These are phyloP conservation scores for Cremastobaeus sp. DNA, from an alignment of 2,888 invertebrate species.

Conservation along the genomic window DNA sequence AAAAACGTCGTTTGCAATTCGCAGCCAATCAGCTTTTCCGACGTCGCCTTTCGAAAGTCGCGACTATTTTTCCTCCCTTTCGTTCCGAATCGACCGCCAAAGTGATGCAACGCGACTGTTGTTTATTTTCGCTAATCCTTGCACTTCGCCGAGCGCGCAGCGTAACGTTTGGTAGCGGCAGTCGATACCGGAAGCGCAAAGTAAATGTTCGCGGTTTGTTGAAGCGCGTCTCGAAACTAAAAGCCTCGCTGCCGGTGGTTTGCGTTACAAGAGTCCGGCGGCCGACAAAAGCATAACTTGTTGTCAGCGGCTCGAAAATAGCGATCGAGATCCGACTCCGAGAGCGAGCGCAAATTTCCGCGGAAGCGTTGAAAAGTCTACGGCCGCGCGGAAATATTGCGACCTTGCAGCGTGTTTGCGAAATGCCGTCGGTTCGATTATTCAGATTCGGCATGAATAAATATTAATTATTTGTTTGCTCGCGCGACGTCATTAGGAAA, in stretches of 20 bases:
- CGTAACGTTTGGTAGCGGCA: slow-evolving; percentile 17
- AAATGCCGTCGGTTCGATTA: slow-evolving; percentile 28
- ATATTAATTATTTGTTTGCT: no score
- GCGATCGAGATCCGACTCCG: slow-evolving; percentile 24
- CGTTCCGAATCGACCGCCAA: no score
- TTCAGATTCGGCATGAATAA: slow-evolving; percentile 3
- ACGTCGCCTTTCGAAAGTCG: no score
- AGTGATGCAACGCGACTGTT: neutral
- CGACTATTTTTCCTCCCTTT: no score
- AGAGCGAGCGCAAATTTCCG: slow-evolving; percentile 51
- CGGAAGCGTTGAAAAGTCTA: slow-evolving; percentile 44
- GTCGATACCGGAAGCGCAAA: slow-evolving; percentile 52
- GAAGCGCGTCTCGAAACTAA: slow-evolving; percentile 56
- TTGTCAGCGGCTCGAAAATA: slow-evolving; percentile 61
- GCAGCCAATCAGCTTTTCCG: no score
- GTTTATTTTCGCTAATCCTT: slow-evolving; percentile 23
- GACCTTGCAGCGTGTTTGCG: no score
- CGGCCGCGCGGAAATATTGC: slow-evolving; percentile 24
- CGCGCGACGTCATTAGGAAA: no score
- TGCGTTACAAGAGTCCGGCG: slow-evolving; percentile 41
- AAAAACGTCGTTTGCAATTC: no score
- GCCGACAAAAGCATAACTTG: slow-evolving; percentile 52
- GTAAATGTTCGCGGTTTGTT: slow-evolving; percentile 59
- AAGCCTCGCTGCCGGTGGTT: slow-evolving; percentile 50
- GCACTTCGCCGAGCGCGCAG: neutral